Evolutionary conservation across 2,797 vertebrate species (phyloP).

Genomic region (Poecilia velifera): DNA sequence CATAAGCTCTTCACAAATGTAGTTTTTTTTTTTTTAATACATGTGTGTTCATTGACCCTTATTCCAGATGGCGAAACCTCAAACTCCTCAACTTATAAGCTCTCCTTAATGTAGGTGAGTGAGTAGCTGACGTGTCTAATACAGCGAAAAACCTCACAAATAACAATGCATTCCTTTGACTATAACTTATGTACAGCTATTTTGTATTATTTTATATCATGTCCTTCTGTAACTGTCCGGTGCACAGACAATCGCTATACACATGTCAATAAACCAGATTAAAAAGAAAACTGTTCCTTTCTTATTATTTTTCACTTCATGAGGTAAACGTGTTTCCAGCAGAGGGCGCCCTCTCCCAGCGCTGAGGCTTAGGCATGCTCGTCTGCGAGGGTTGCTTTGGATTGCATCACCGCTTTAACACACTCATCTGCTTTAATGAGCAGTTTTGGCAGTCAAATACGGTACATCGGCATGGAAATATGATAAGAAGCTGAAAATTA

Average conservation of each 20-base stretch:
- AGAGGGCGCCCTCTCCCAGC: constrained; percentile 58
- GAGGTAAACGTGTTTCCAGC: constrained; percentile 27
- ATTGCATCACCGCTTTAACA: constrained; percentile 75
- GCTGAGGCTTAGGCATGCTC: background rate
- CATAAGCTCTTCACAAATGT: constrained; percentile 38
- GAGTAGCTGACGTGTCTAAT: constrained; percentile 54
- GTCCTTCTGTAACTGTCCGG: constrained; percentile 76
- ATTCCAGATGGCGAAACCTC: constrained; percentile 50
- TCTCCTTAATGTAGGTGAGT: constrained; percentile 42
- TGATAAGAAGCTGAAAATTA: constrained; percentile 56
- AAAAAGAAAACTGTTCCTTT: background rate
- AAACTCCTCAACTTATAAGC: constrained; percentile 46
- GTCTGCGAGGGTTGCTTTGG: constrained; percentile 48
- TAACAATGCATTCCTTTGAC: constrained; percentile 71
- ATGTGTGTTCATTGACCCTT: constrained; percentile 23
- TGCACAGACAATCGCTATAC: constrained; percentile 85
- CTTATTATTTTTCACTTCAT: background rate
- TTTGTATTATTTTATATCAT: constrained; percentile 75
- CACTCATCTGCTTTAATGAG: constrained; percentile 60
- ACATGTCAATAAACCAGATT: constrained; percentile 82
- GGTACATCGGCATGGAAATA: constrained; percentile 54
- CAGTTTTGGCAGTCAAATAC: constrained; percentile 54
- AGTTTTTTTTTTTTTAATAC: background rate
- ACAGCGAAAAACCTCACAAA: constrained; percentile 67
- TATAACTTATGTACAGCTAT: constrained; percentile 65